Percentiles rank a stretch among this genome's conserved stretches.
These are phyloP conservation scores for Periophthalmus modestus DNA, from an alignment of 2,113 vertebrate genomes.

Conservation along the genomic window DNA sequence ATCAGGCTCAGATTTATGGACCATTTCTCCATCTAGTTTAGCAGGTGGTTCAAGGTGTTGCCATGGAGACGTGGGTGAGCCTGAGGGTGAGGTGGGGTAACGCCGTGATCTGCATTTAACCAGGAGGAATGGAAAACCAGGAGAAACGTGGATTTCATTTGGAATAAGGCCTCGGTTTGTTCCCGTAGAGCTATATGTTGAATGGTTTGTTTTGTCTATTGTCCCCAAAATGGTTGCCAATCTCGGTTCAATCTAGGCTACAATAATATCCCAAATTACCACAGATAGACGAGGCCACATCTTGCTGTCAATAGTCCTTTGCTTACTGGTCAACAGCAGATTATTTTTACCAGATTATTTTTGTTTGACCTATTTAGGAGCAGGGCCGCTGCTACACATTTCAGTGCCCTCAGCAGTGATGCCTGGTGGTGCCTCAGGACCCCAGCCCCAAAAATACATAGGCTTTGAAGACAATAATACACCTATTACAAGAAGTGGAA, in stretches of 20 bases:
- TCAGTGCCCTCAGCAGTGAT: too few species aligned
- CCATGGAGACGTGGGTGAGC: slow-evolving; percentile 5
- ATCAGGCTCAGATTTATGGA: slow-evolving; percentile 7
- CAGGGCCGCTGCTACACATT: too few species aligned
- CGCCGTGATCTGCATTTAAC: neutral
- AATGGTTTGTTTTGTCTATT: neutral
- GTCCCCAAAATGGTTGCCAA: neutral
- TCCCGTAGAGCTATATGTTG: neutral
- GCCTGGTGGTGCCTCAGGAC: too few species aligned
- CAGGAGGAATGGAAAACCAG: neutral
- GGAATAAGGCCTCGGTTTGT: neutral
- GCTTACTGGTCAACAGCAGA: neutral
- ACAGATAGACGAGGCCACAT: neutral
- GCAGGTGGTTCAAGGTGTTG: slow-evolving; percentile 8
- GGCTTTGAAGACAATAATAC: too few species aligned
- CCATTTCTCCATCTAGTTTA: neutral
- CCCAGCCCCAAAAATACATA: too few species aligned
- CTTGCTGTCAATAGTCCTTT: neutral
- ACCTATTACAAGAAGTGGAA: too few species aligned
- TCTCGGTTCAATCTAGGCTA: too few species aligned
- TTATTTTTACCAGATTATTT: neutral
- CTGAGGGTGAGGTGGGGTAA: slow-evolving; percentile 11
- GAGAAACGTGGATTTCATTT: neutral
- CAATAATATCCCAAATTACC: too few species aligned
- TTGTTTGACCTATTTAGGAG: neutral